phyloP scores from a whole-genome alignment of 2,888 invertebrate species.

The Ditula angustiorana region DNA sequence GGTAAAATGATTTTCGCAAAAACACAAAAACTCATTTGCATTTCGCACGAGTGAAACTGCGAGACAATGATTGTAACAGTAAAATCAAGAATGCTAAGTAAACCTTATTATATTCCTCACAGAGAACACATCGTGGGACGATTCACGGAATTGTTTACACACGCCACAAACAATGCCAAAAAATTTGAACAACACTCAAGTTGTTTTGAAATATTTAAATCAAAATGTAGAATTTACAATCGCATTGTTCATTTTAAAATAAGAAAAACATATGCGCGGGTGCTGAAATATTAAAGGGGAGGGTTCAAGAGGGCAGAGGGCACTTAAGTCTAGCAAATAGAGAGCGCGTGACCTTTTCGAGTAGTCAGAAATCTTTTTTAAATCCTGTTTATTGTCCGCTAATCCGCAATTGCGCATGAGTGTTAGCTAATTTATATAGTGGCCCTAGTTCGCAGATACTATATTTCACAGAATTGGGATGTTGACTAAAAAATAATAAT shows the following conservation, averaged over 20 bases:
- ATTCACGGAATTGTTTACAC: slow-evolving; percentile 46
- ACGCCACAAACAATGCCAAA: slow-evolving; percentile 48
- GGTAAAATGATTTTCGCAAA: too few relatives aligned
- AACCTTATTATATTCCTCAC: background rate
- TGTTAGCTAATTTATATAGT: background rate
- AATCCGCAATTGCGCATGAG: slow-evolving; percentile 7
- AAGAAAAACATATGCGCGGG: slow-evolving; percentile 69
- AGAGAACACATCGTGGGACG: slow-evolving; percentile 43
- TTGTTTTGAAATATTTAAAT: slow-evolving; percentile 60
- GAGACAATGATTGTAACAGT: too few relatives aligned
- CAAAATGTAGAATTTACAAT: slow-evolving; percentile 52
- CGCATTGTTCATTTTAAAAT: slow-evolving; percentile 66
- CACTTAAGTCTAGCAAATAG: slow-evolving; percentile 71
- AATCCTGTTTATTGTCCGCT: slow-evolving; percentile 52
- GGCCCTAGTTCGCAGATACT: background rate
- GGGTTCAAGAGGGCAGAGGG: slow-evolving; percentile 46
- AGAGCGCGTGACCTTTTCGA: slow-evolving; percentile 67
- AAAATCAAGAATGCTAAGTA: background rate
- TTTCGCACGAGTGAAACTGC: too few relatives aligned
- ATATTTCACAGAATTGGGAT: background rate
- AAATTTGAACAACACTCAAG: slow-evolving; percentile 55
- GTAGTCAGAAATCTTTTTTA: slow-evolving; percentile 52
- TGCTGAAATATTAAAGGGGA: slow-evolving; percentile 57
- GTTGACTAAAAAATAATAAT: too few relatives aligned
- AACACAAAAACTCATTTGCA: too few relatives aligned